Evolutionary conservation across 1,140 invertebrate genomes (phyloP).

Genomic region (Dufourea novaeangliae): DNA sequence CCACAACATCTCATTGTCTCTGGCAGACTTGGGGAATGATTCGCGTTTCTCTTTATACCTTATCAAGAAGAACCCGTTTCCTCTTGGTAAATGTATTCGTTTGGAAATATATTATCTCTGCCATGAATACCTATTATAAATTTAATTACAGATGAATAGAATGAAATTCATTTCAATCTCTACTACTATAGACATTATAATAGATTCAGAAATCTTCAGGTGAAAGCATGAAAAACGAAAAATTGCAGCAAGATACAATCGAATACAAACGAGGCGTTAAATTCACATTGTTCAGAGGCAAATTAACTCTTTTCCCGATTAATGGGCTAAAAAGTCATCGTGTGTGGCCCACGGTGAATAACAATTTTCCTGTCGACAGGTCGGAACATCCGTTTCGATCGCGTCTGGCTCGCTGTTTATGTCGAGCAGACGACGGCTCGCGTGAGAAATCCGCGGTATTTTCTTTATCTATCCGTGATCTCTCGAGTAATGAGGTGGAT

Average conservation of each 20-base stretch:
- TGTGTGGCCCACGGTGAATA: slow-evolving; percentile 29
- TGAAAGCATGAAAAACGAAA: too few relatives aligned
- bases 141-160: too few relatives aligned
- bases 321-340: background rate
- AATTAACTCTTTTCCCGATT: background rate
- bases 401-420: slow-evolving; percentile 50
- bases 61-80: too few relatives aligned
- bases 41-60: slow-evolving; percentile 10
- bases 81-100: background rate
- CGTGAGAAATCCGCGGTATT: slow-evolving; percentile 60
- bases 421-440: slow-evolving; percentile 37
- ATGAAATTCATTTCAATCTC: too few relatives aligned
- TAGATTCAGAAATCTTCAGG: too few relatives aligned
- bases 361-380: slow-evolving; percentile 47
- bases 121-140: too few relatives aligned
- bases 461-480: slow-evolving; percentile 68
- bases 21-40: slow-evolving; percentile 44
- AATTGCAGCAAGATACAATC: too few relatives aligned
- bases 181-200: too few relatives aligned
- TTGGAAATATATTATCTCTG: background rate
- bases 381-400: slow-evolving; percentile 52
- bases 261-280: too few relatives aligned
- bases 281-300: too few relatives aligned
- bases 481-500: slow-evolving; percentile 72
- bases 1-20: slow-evolving; percentile 69